Base-by-base conservation (phyloP, 2,113 vertebrate genomes). In the Xenopus borealis region DNA sequence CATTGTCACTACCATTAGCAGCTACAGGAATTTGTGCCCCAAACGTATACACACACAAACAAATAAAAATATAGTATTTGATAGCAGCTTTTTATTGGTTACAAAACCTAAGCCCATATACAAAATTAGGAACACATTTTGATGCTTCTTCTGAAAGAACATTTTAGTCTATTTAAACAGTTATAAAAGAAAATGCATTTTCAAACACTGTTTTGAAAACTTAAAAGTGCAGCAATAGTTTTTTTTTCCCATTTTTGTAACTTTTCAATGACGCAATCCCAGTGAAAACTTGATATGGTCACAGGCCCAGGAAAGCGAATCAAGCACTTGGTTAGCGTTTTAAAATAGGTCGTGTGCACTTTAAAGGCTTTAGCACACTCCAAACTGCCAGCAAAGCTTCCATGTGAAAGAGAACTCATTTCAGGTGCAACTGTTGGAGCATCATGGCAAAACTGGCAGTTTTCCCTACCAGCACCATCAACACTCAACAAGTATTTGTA, bases 101-200 rank as follows among this genome's bases (percentile, higher is more conserved):
- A 93, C 89, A 93, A 93, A 93, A 93, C 91, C 91, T 93, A 93
- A 93, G 91, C 91, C 91, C 91, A 92, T 91, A 92, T 93, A 93
- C 90, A 93, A 93, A 93, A 93, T 92, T 93, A 93, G 88, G 91
- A 93, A 92, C 91, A 93, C 91, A 86, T 92, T 93, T 93, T 92
- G 89, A 93, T 93, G 91, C 90, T 90, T 92, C 91, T 91, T 88
- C 89, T 91, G 88, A 93, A 92, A 91, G 89, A 93, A 92, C 55
- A 80, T 89, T 91, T 93, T 91, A 91, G 90, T 90, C 83, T 88
- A 88, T 90, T 90, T 89, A 83, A 93, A 93, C 88, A 87, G 82
- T 88, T 88, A 86, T 91, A 92, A 89, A 88, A 89, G 88, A 91
- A 90, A 91, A 93, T 88, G 89, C 89, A 83, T 86, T 89, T 91